phyloP scores from a whole-genome alignment of 2,888 invertebrate species.

The Eurytoma adleriae region DNA sequence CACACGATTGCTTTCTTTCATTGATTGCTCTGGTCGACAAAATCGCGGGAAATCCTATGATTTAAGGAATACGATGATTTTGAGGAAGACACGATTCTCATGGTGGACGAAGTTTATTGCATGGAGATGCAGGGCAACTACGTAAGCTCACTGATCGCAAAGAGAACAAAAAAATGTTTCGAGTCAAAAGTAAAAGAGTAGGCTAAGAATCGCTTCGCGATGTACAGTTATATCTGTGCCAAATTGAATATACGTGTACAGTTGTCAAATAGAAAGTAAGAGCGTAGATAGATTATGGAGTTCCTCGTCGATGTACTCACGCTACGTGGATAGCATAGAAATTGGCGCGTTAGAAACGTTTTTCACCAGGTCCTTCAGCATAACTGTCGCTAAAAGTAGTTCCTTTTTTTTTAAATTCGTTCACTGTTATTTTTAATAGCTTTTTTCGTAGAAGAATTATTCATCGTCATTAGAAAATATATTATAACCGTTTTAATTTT shows the following conservation, averaged over 20 bases:
- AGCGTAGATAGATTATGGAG: conserved; percentile 32
- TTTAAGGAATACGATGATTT: conserved; percentile 72
- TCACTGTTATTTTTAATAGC: too few species aligned
- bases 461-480: too few species aligned
- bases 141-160: conserved; percentile 66
- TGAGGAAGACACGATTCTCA: conserved; percentile 61
- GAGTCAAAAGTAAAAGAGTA: conserved; percentile 37
- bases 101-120: conserved; percentile 71
- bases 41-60: conserved; percentile 53
- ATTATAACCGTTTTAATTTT: too few species aligned
- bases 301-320: conserved; percentile 11
- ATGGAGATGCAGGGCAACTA: conserved; percentile 73
- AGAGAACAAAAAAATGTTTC: conserved; percentile 10
- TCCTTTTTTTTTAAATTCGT: not conserved
- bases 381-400: conserved; percentile 24
- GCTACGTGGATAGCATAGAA: conserved; percentile 2
- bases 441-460: too few species aligned
- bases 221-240: conserved; percentile 28
- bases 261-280: conserved; percentile 32
- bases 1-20: conserved; percentile 51
- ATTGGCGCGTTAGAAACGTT: not conserved
- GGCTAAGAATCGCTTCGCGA: conserved; percentile 29
- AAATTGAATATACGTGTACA: conserved; percentile 14
- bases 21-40: conserved; percentile 47
- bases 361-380: conserved; percentile 26